These are phyloP conservation scores for Lymantria monacha DNA, from an alignment of 2,888 invertebrate species.

Conservation along the genomic window DNA sequence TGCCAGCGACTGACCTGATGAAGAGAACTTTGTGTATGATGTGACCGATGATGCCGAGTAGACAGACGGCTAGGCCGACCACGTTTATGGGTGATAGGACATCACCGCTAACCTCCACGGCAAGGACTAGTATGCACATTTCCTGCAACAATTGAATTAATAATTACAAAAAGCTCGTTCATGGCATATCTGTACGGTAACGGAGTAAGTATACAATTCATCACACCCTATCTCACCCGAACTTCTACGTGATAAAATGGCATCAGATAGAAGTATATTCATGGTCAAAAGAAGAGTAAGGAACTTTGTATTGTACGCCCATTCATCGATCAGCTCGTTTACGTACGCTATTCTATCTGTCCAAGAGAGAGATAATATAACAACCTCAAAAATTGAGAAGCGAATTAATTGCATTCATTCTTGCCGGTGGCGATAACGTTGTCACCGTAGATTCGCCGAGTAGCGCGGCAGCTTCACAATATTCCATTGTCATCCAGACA, in stretches of 20 bases:
- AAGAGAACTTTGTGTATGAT: slow-evolving; percentile 86
- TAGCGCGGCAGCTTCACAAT: no score
- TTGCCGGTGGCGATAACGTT: no score
- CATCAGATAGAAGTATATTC: no score
- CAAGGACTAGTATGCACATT: slow-evolving; percentile 94
- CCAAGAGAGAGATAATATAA: no score
- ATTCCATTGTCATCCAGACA: no score
- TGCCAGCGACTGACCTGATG: slow-evolving; percentile 56
- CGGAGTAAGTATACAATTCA: neutral
- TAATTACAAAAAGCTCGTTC: neutral
- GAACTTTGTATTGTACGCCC: no score
- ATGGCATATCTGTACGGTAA: neutral
- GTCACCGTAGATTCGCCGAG: no score
- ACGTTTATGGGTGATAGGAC: slow-evolving; percentile 91
- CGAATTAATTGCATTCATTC: no score
- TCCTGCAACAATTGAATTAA: slow-evolving; percentile 84
- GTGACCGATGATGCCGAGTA: slow-evolving; percentile 93
- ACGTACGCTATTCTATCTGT: no score
- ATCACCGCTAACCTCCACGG: slow-evolving; percentile 94
- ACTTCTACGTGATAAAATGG: neutral
- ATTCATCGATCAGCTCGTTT: no score
- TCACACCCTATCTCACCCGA: neutral
- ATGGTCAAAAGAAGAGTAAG: no score
- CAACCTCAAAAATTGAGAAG: no score
- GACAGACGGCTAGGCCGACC: slow-evolving; percentile 92